Evolutionary conservation across 2,888 invertebrate species (phyloP), one percentile per base, ranked within the genome.

Genomic region (Drosophila acutilabella): DNA sequence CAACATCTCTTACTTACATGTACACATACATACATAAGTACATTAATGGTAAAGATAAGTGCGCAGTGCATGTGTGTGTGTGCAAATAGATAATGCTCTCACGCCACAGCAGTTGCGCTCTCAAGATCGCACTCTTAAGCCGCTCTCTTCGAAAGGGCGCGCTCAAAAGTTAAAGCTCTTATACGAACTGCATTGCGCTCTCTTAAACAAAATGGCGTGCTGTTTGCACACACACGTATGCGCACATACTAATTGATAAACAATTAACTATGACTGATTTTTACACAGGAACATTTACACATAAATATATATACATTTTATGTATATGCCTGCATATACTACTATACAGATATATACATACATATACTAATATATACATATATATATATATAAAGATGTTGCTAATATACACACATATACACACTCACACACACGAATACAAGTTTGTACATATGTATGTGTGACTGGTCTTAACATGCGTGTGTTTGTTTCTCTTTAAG

Each of bases 251-350:
- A 64, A 77, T 62, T 71, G 71, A 86, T 74, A 74, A 83, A 82
- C 81, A 85, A 88, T 81, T 83, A 78, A 88, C 89, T 88, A 84
- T 87, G 88, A 88, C 88, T 88, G 88, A 88, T 89, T 88, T 88
- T 85, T 86, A 89, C 85, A 88, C 81, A 76, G 78, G 67, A 86
- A 83, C 74, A 86, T 83, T 75, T 82, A 84, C 83, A 80, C 81
- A 88, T 73, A 70, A 65, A 60, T 65, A 76, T 76, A 76, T 78
- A 74, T 68, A 77, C 64, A 76, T 57, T 62, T 71, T 65, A 71
- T 66, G 73, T 71, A 74, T 59, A 69, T 58, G 47, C 47, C 41
- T 51, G 50, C 56, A 74, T 71, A 73, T 62, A 76, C 54, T 70
- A 71, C 57, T 54, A 64, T 51, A 58, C 36, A 48, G 40, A 64